These are phyloP conservation scores for Drosophila pachea DNA, from an alignment of 1,140 invertebrate genomes.

Conservation along the genomic window DNA sequence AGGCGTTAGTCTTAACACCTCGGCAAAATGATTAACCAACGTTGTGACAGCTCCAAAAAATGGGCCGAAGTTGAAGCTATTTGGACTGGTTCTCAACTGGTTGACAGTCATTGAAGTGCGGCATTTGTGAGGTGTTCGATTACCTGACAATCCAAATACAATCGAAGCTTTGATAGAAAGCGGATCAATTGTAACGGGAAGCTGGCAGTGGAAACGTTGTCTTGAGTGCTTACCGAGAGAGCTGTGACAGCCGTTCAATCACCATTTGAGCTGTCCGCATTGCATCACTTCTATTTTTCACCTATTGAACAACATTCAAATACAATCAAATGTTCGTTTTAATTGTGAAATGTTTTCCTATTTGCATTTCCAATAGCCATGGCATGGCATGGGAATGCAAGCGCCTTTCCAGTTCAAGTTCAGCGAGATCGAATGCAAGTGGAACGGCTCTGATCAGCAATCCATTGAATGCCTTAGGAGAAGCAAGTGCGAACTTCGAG, in stretches of 20 bases:
- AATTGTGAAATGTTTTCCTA: constrained; percentile 1
- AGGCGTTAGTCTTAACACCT: constrained; percentile 59
- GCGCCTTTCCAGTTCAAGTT: constrained; percentile 55
- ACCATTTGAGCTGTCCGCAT: neutral
- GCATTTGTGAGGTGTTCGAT: constrained; percentile 62
- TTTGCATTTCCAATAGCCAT: neutral
- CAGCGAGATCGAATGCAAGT: constrained; percentile 27
- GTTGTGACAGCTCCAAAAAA: neutral
- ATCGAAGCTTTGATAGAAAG: constrained; percentile 31
- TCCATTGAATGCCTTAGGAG: constrained; percentile 53
- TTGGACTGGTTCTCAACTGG: constrained; percentile 8
- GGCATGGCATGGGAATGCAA: neutral
- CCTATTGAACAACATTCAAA: constrained; percentile 35
- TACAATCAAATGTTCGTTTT: constrained; percentile 45
- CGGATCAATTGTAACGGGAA: constrained; percentile 30
- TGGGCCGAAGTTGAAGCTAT: neutral
- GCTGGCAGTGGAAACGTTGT: constrained; percentile 10
- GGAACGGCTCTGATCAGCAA: constrained; percentile 18
- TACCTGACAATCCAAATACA: constrained; percentile 60
- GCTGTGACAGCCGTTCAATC: constrained; percentile 25
- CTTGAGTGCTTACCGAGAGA: neutral
- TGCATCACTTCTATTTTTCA: constrained; percentile 42
- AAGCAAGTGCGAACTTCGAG: constrained; percentile 1
- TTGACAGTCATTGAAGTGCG: constrained; percentile 36
- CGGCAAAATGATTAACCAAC: constrained; percentile 27